Base-by-base conservation (phyloP, 2,888 invertebrate species). In the Ganaspis brasiliensis region DNA sequence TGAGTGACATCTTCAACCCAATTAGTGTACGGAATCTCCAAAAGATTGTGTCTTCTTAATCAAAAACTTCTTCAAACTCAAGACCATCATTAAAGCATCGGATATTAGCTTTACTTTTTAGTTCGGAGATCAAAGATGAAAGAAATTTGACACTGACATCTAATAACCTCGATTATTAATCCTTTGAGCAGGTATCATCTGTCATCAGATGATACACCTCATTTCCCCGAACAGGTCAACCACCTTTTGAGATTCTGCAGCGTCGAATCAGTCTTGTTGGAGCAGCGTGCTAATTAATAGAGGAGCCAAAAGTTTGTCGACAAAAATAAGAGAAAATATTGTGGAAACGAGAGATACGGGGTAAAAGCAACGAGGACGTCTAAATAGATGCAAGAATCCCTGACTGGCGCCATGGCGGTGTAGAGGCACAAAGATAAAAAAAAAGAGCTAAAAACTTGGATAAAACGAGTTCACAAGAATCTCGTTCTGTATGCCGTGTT, bases 331-430 rank as follows among this genome's bases (percentile, higher is more conserved):
- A 56, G 37, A 72, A 37, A 56, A 72, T n/a, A n/a, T 55, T 37
- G 72, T n/a, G 72, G 10, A 67, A 72, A 56, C 72, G 31, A 40
- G 55, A 14, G n/a, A 21, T 19, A 21, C n/a, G 21, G 31, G 37
- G 19, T 14, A 26, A 70, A 55, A 63, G 56, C 31, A 72, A 79
- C 49, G 70, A 73, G 57, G 56, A 63, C 56, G 82, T 84, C 85
- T 87, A 89, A 88, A 86, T 87, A 87, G 88, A 89, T 89, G 89
- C 89, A 90, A 89, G 90, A 90, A 90, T 90, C 85, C 82, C 82
- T 82, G 80, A 82, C 87, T 87, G 89, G 89, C 89, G 90, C 89
- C 90, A 85, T 83, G 81, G 78, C 79, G 83, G 80, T 84, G 80
- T 84, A 80, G 80, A 78, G 49, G 78, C 70, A 79, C 79, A 82